Percentiles rank a stretch among this genome's conserved stretches.
phyloP scores from a whole-genome alignment of 2,113 vertebrate genomes.

The Dromaius novaehollandiae region DNA sequence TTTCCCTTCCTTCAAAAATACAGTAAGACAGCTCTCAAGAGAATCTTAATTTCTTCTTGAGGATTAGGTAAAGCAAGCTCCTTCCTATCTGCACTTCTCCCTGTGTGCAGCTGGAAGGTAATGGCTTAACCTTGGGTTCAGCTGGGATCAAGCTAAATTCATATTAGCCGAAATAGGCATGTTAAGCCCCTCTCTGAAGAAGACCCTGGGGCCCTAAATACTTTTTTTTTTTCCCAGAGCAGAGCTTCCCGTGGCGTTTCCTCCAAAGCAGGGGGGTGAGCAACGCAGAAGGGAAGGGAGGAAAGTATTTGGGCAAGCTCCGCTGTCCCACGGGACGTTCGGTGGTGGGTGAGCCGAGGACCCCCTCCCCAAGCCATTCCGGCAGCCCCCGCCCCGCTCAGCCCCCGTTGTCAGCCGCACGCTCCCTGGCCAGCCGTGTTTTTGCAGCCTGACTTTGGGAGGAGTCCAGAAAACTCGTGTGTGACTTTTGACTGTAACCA shows the following conservation, averaged over 20 bases:
- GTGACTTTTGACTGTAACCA: neutral
- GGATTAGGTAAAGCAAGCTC: neutral
- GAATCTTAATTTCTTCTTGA: neutral
- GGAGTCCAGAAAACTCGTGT: neutral
- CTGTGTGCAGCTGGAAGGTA: neutral
- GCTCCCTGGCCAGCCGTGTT: accelerated
- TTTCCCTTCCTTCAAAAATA: neutral
- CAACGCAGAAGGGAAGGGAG: neutral
- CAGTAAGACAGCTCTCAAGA: neutral
- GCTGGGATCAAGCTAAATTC: neutral
- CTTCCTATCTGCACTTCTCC: neutral
- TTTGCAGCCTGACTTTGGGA: neutral
- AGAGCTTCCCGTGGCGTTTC: neutral
- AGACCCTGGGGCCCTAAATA: neutral
- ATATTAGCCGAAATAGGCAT: neutral
- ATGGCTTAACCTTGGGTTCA: neutral
- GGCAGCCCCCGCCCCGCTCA: neutral
- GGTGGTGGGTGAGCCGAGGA: neutral
- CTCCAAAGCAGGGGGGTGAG: neutral
- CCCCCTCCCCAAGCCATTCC: neutral
- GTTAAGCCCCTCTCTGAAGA: accelerated
- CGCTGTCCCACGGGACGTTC: accelerated
- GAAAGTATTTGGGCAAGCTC: neutral
- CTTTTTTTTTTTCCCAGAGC: neutral
- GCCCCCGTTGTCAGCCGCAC: neutral